Conservation (phyloP, 2,113 vertebrate species). For the Actenoides hombroni region DNA sequence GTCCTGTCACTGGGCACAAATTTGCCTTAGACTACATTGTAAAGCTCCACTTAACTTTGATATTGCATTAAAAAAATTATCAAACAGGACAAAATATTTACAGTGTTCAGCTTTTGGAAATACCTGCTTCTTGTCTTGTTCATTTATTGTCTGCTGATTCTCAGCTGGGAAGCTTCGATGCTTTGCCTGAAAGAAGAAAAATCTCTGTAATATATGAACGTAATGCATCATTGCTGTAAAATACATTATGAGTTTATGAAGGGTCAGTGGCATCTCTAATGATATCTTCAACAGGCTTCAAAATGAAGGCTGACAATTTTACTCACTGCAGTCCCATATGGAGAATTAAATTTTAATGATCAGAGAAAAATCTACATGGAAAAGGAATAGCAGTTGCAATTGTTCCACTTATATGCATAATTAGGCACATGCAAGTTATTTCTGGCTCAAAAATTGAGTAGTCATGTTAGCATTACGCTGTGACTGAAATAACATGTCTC, state of each 20-base stretch:
- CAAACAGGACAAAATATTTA: neutral
- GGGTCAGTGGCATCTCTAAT: neutral
- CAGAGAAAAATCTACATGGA: neutral
- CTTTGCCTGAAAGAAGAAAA: constrained; percentile 79
- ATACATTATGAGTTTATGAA: neutral
- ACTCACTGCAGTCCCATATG: neutral
- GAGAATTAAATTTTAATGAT: neutral
- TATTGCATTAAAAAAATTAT: neutral
- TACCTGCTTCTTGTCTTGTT: constrained; percentile 82
- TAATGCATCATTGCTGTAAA: neutral
- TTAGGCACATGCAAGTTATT: neutral
- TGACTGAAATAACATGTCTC: neutral
- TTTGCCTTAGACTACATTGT: neutral
- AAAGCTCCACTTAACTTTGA: neutral
- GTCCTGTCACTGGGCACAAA: neutral
- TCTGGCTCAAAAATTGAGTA: neutral
- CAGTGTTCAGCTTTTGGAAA: neutral
- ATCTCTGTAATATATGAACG: neutral
- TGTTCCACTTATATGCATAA: neutral
- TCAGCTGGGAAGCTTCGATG: constrained; percentile 74
- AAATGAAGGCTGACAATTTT: neutral
- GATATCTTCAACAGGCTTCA: neutral
- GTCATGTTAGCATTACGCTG: neutral
- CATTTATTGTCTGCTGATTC: constrained; percentile 77
- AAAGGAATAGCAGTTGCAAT: neutral